These are phyloP conservation scores for Pyrgilauda ruficollis DNA, from an alignment of 2,113 vertebrate species.

Conservation along the genomic window DNA sequence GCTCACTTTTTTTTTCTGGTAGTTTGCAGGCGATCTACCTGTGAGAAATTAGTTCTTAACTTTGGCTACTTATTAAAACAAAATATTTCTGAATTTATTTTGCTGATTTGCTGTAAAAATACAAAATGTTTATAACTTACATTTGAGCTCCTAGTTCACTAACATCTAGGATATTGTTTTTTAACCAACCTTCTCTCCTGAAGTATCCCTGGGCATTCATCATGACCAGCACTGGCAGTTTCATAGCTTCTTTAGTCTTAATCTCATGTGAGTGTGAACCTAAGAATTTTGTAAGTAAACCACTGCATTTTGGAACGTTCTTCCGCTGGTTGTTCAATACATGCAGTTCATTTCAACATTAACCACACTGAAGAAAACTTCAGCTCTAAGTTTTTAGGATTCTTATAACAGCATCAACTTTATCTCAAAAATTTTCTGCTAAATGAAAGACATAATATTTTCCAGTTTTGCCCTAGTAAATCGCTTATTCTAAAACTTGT, in stretches of 20 bases:
- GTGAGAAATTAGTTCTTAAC: not conserved
- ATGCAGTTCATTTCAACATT: slow-evolving; percentile 27
- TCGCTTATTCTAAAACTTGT: not conserved
- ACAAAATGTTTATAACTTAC: not conserved
- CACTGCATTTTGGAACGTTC: slow-evolving; percentile 5
- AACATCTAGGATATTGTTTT: not conserved
- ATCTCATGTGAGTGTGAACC: not conserved
- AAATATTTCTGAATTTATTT: not conserved
- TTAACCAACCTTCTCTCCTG: not conserved
- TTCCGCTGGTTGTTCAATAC: not conserved
- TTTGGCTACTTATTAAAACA: not conserved
- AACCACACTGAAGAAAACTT: slow-evolving; percentile 2
- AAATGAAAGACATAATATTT: not conserved
- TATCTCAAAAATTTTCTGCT: not conserved
- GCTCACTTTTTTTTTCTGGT: not conserved
- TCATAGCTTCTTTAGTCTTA: not conserved
- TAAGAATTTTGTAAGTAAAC: slow-evolving; percentile 34
- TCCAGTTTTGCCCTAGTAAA: not conserved
- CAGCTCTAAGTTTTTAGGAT: not conserved
- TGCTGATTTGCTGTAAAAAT: not conserved
- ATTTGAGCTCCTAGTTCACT: not conserved
- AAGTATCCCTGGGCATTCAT: not conserved
- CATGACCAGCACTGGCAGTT: not conserved
- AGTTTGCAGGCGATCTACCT: not conserved
- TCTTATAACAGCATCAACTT: not conserved